Conservation (phyloP, 2,113 vertebrate species). For the Ciconia maguari region DNA sequence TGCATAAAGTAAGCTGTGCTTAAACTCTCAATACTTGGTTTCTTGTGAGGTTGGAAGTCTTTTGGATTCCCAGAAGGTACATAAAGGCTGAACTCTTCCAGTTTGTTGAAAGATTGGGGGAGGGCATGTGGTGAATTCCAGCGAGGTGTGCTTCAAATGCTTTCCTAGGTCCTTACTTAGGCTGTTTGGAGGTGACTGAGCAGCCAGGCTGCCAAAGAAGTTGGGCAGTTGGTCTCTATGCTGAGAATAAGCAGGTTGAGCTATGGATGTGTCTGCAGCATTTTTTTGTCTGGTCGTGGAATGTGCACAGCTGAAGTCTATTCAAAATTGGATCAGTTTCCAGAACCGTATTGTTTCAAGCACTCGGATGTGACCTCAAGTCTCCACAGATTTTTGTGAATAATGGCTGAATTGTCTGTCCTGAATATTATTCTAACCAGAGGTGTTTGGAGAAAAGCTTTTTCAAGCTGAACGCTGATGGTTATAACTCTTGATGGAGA, state of each 20-base stretch:
- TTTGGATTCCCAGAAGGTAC: not conserved
- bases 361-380: not conserved
- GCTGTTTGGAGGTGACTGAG: not conserved
- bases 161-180: not conserved
- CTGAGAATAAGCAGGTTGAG: not conserved
- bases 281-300: not conserved
- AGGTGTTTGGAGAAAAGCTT: not conserved
- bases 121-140: not conserved
- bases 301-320: not conserved
- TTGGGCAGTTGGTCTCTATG: not conserved
- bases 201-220: not conserved
- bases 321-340: not conserved
- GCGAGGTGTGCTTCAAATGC: not conserved
- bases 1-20: not conserved
- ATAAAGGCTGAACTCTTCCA: not conserved
- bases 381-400: not conserved
- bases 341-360: not conserved
- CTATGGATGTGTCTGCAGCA: not conserved
- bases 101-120: not conserved
- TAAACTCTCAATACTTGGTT: not conserved
- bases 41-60: not conserved
- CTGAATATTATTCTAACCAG: not conserved
- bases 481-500: not conserved
- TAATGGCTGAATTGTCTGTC: not conserved
- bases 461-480: not conserved